phyloP scores from a whole-genome alignment of 2,888 invertebrate species.

The Sinotaia quadrata region DNA sequence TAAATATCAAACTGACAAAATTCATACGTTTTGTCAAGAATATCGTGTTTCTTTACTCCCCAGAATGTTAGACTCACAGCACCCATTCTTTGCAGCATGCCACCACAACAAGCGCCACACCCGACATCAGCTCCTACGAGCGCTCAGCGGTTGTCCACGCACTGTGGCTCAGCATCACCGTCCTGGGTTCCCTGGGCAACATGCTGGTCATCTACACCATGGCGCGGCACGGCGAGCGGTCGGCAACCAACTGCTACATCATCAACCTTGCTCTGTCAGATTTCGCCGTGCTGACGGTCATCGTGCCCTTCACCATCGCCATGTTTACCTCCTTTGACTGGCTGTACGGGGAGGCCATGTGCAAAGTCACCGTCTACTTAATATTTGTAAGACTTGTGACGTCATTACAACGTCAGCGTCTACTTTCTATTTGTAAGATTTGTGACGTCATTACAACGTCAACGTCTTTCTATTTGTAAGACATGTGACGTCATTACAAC shows the following conservation, averaged over 20 bases:
- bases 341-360: conserved; percentile 61
- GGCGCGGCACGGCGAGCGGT: conserved; percentile 57
- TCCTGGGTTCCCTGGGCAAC: conserved; percentile 61
- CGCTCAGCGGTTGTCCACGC: conserved; percentile 43
- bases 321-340: conserved; percentile 55
- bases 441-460: too few relatives aligned
- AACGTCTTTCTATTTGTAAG: too few relatives aligned
- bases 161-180: conserved; percentile 55
- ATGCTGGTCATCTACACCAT: conserved; percentile 63
- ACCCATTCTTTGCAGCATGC: too few relatives aligned
- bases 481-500: too few relatives aligned
- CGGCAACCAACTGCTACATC: conserved; percentile 65
- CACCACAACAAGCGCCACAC: background rate
- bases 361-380: conserved; percentile 63
- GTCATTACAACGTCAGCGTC: too few relatives aligned
- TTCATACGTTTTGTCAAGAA: too few relatives aligned
- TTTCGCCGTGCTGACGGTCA: conserved; percentile 62
- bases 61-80: too few relatives aligned
- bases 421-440: too few relatives aligned
- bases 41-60: too few relatives aligned
- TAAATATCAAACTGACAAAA: too few relatives aligned
- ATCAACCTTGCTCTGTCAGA: conserved; percentile 66
- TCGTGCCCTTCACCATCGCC: conserved; percentile 61
- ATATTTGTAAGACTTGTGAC: conserved; percentile 68
- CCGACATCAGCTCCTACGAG: background rate